Evolutionary conservation across 2,797 vertebrate genomes (phyloP), one percentile per base, ranked within the genome.

Genomic region (Myotis findleyi): DNA sequence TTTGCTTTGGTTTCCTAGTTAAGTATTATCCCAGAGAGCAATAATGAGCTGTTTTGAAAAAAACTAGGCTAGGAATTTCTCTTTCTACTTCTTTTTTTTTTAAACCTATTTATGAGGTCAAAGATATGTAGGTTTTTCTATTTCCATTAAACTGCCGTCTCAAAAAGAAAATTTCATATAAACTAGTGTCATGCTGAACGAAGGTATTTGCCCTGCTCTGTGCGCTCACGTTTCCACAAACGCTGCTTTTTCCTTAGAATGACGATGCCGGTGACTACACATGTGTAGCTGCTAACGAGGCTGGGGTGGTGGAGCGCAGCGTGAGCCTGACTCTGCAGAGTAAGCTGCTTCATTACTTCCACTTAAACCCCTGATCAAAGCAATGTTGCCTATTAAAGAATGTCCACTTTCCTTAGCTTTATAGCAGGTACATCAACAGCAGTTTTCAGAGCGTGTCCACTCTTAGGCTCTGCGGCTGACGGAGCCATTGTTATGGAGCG

Each of bases 211-310:
- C 12, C 5, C 13, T 81, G n/a, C 20, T 41, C 82, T 21, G 1
- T 1, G 72, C 44, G 49, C n/a, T 71, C 69, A 12, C 57, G 2
- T 84, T 55, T 92, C 87, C 57, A 38, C n/a, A 11, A 75, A 66
- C 49, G 1, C 38, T 77, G 6, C 62, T 97, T 94, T 13, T 71
- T 86, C 91, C 87, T 94, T 93, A 99, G 99, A 99, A 98, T 71
- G 99, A 99, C 98, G 99, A 99, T 97, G 99, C 99, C 4, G 99
- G 99, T 49, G 99, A 98, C 98, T 99, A 99, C 92, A 99, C 99
- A 41, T 99, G 99, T 0, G 98, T 99, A 85, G 99, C 99, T 16
- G 98, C 99, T 87, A 99, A 99, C 3, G 99, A 99, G 2, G 99
- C 99, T 0, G 99, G 99, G 0, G 98, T 98, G 53, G 99, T 99